Base-by-base conservation (phyloP, 2,797 vertebrate genomes). In the Acestrorhynchus altus region DNA sequence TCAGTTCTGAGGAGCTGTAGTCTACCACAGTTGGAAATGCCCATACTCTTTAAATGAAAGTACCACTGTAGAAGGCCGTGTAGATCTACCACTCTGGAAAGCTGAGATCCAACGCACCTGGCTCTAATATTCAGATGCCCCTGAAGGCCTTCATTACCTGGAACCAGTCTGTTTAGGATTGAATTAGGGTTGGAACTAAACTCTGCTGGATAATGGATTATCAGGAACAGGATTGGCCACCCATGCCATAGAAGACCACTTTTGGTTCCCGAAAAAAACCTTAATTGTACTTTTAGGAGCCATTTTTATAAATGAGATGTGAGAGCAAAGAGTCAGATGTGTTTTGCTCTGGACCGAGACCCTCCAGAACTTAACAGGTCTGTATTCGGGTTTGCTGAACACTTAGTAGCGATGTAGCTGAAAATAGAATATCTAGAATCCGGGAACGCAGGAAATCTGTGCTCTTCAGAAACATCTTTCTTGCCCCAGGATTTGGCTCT, bases 391-490 rank as follows among this genome's bases (percentile, higher is more conserved):
- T 31, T 24, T 69, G 65, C 31, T 15, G 20, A 69, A 51, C 20
- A n/a, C 68, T 31, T 40, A 24, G 47, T 11, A 12, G 18, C 1
- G 7, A 44, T 18, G 51, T 39, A 52, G 40, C 70, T 63, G 39
- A 22, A 54, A 6, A 31, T 42, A 51, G 44, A 65, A 15, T 49
- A 18, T 46, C 42, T 24, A 16, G n/a, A 65, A 72, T 61, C 65
- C 26, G 22, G 57, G 46, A 64, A 66, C 47, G 46, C 28, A 71
- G 44, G 42, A 64, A 6, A 35, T 9, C 82, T 56, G 18, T 24
- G 26, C n/a, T 65, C 61, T 15, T 49, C 13, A 60, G 64, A 54
- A 24, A 57, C 52, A 6, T 70, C 70, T 72, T 63, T 72, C 63
- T 28, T 76, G 75, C 60, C 61, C 31, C 8, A 31, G 28, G 4